Conservation (phyloP, 2,888 invertebrate species). For the Geotrupes spiniger region DNA sequence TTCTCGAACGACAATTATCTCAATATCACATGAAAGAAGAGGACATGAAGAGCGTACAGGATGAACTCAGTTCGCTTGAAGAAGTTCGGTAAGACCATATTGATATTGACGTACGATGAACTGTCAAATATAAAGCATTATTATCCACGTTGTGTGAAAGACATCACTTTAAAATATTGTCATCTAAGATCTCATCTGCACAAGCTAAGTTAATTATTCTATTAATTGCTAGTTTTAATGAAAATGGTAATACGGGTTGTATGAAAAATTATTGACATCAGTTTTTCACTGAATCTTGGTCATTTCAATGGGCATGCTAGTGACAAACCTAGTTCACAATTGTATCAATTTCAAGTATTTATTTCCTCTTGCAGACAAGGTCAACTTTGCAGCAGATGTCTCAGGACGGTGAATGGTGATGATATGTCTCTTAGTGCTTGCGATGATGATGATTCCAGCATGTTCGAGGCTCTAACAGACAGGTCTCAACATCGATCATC, state of each 20-base stretch:
- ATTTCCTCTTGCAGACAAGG: conserved; percentile 62
- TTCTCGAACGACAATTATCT: conserved; percentile 67
- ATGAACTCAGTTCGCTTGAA: conserved; percentile 78
- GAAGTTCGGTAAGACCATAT: conserved; percentile 69
- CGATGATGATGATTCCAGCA: conserved; percentile 65
- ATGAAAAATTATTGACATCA: no score
- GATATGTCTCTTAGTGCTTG: conserved; percentile 60
- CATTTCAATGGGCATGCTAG: background rate
- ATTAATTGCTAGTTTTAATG: no score
- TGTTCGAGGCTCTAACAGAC: conserved; percentile 51
- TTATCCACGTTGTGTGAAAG: no score
- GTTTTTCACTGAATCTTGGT: no score
- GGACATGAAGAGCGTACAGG: conserved; percentile 78
- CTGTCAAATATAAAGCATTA: no score
- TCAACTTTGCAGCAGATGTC: conserved; percentile 76
- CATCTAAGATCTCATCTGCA: no score
- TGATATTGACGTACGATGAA: no score
- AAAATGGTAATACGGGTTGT: no score
- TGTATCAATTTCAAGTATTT: background rate
- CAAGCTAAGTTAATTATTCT: no score
- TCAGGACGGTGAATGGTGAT: conserved; percentile 64
- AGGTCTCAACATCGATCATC: conserved; percentile 39
- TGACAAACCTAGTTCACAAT: background rate
- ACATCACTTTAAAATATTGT: no score
- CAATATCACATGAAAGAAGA: conserved; percentile 64